Percentiles rank a stretch among this genome's conserved stretches.
These are phyloP conservation scores for Brachionichthys hirsutus DNA, from an alignment of 2,113 vertebrate genomes.

Conservation along the genomic window DNA sequence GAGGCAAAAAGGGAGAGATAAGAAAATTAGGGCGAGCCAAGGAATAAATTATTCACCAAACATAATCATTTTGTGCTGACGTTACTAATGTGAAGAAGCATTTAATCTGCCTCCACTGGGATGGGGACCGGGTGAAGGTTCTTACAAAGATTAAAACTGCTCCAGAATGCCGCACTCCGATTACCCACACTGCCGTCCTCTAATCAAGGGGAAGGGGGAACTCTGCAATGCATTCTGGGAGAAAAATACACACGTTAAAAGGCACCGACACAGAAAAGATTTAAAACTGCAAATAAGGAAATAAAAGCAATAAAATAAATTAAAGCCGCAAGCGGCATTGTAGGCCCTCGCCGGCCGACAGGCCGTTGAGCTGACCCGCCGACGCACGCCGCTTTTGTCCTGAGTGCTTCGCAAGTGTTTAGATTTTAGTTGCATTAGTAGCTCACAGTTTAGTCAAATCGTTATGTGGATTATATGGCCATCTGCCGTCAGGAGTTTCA, in stretches of 20 bases:
- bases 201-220: constrained; percentile 44
- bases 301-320: too few relatives aligned
- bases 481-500: too few relatives aligned
- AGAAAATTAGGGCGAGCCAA: constrained; percentile 86
- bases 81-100: constrained; percentile 98
- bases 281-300: too few relatives aligned
- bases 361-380: too few relatives aligned
- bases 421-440: too few relatives aligned
- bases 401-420: too few relatives aligned
- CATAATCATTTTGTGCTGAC: constrained; percentile 98
- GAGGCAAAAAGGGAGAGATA: constrained; percentile 86
- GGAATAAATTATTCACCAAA: constrained; percentile 99
- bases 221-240: constrained; percentile 32
- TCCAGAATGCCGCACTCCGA: constrained; percentile 50
- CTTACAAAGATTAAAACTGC: constrained; percentile 80
- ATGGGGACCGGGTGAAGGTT: constrained; percentile 71
- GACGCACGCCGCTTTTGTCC: too few relatives aligned
- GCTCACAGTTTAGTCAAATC: too few relatives aligned
- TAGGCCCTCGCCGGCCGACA: too few relatives aligned
- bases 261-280: neutral
- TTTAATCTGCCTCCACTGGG: constrained; percentile 90
- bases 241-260: neutral
- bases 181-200: constrained; percentile 64
- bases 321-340: too few relatives aligned
- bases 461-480: too few relatives aligned